phyloP scores from a whole-genome alignment of 1,140 invertebrate genomes.

The Bombus difficillimus region DNA sequence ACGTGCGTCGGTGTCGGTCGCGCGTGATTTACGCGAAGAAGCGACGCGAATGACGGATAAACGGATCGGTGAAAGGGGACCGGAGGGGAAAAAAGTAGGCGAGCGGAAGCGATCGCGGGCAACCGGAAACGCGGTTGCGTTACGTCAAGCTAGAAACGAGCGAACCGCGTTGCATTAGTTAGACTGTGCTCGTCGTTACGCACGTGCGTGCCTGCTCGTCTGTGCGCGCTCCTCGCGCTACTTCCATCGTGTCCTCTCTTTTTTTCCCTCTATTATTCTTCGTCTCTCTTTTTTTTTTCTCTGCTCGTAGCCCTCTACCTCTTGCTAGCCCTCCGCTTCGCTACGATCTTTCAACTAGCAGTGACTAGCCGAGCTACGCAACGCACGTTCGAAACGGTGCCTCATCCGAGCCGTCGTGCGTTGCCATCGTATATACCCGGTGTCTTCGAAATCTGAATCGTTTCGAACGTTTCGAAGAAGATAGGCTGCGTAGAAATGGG shows the following conservation, averaged over 20 bases:
- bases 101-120: constrained; percentile 56
- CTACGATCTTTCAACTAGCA: not conserved
- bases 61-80: constrained; percentile 2
- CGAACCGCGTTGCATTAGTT: constrained; percentile 6
- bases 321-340: not conserved
- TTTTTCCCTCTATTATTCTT: not conserved
- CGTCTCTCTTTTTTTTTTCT: not conserved
- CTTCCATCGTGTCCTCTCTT: not conserved
- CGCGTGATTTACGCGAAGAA: too few relatives aligned
- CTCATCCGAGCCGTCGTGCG: constrained; percentile 13
- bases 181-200: constrained; percentile 20
- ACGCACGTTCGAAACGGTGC: not conserved
- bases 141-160: constrained; percentile 56
- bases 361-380: not conserved
- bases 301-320: too few relatives aligned
- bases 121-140: constrained; percentile 67
- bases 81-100: constrained; percentile 34
- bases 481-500: too few relatives aligned
- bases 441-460: too few relatives aligned
- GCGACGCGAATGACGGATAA: too few relatives aligned
- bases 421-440: constrained; percentile 1
- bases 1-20: too few relatives aligned
- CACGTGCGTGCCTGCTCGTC: constrained; percentile 31
- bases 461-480: too few relatives aligned
- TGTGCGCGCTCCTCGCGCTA: not conserved